Evolutionary conservation across 2,113 vertebrate species (phyloP).

Genomic region (Nesoenas mayeri): DNA sequence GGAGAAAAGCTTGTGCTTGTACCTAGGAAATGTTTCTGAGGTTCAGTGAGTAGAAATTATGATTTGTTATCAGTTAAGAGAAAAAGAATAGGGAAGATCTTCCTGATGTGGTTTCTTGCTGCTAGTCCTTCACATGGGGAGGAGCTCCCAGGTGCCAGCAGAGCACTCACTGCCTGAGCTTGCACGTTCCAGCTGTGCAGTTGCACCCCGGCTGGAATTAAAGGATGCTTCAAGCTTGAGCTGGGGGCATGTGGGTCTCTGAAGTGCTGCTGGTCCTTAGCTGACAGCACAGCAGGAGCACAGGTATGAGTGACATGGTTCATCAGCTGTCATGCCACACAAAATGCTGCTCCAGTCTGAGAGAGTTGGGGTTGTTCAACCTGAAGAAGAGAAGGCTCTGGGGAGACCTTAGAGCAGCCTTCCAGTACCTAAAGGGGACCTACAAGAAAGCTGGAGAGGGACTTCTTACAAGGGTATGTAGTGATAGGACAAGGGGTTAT

Average conservation of each 20-base stretch:
- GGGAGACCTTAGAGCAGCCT: too few species aligned
- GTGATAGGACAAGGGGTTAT: too few species aligned
- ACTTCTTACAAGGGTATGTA: too few species aligned
- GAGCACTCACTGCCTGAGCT: background rate
- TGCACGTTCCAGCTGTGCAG: background rate
- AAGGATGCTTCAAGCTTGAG: background rate
- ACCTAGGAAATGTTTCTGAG: background rate
- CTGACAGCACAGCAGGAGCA: background rate
- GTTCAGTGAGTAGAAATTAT: background rate
- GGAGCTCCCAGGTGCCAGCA: background rate
- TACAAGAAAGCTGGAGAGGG: too few species aligned
- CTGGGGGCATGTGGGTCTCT: accelerated
- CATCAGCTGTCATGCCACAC: background rate
- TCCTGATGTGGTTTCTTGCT: background rate
- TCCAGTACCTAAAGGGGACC: too few species aligned
- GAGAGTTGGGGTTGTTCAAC: too few species aligned
- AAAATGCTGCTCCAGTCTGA: background rate
- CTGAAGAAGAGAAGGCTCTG: too few species aligned
- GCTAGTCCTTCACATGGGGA: background rate
- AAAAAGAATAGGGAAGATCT: background rate
- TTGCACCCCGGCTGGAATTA: background rate
- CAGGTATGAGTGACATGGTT: background rate
- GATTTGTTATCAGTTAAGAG: background rate
- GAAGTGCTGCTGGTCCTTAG: background rate
- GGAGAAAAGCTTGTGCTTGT: background rate